A percentile compares a stretch with the other conserved stretches of the same genome.
Evolutionary conservation across 2,113 vertebrate genomes (phyloP).

Genomic region (Pungitius pungitius): DNA sequence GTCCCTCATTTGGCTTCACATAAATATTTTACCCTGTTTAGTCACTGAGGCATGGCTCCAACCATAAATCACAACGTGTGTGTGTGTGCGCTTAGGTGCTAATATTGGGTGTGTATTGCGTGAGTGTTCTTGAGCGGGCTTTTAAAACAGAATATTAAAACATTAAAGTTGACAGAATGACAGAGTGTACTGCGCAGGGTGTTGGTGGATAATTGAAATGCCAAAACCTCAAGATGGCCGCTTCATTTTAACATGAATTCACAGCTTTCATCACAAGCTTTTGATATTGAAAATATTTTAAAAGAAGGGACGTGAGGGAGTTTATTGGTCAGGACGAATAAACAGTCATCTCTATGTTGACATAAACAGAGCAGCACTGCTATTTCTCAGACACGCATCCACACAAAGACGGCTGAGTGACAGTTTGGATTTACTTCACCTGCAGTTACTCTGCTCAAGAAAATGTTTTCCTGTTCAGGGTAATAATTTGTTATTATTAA

Average conservation of each 20-base stretch:
- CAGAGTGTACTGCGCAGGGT: conserved; percentile 39
- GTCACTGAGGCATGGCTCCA: conserved; percentile 39
- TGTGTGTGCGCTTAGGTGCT: conserved; percentile 5
- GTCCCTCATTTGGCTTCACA: conserved; percentile 49
- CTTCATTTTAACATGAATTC: conserved; percentile 58
- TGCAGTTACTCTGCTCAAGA: background rate
- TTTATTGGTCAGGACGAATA: conserved; percentile 40
- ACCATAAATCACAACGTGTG: conserved; percentile 57
- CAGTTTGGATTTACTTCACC: background rate
- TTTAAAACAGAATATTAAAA: conserved; percentile 69
- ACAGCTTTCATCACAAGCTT: conserved; percentile 57
- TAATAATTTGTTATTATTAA: background rate
- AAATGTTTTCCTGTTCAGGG: background rate
- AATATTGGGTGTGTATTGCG: conserved; percentile 1
- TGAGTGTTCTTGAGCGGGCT: conserved; percentile 40
- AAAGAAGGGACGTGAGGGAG: conserved; percentile 20
- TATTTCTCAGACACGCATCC: conserved; percentile 1
- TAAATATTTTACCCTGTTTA: conserved; percentile 63
- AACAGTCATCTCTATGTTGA: conserved; percentile 16
- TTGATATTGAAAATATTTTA: conserved; percentile 59
- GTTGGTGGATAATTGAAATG: conserved; percentile 72
- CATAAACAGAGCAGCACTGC: conserved; percentile 13
- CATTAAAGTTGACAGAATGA: conserved; percentile 66
- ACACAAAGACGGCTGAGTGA: background rate
- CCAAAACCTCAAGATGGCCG: conserved; percentile 65